Base-by-base conservation (phyloP, 1,140 invertebrate genomes). In the Drosophila bocki region DNA sequence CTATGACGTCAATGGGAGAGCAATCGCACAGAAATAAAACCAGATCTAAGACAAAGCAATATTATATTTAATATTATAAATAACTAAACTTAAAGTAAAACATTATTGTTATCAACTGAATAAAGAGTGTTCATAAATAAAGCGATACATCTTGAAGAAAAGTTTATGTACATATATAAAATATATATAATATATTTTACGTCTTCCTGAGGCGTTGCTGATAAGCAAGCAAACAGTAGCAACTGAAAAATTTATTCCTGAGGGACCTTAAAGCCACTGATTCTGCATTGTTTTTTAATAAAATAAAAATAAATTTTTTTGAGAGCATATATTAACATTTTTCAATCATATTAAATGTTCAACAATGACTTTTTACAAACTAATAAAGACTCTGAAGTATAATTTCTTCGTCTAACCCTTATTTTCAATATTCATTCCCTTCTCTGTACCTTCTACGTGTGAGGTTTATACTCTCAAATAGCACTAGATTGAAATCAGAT, bases 1-100 rank as follows among this genome's bases (percentile, higher is more conserved):
- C 32, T 13, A 29, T 54, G 69, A 75, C 71, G 71, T 48, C 7
- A 53, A 74, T 60, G 17, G 15, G 48, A 32, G 39, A 35, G 51
- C n/a, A 11, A 26, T 2, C 7, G 33, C 6, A 47, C 6, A 11
- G 6, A 29, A 54, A 22, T 33, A 67, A 62, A 61, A 39, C 15
- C 19, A 45, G 15, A 45, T 37, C 32, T 35, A 1, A 13, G 3
- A 11, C 35, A 54, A n/a, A 54, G 33, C 19, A 8, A 11, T 7
- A n/a, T 22, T 13, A 11, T 54, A 54, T 54, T 54, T 11, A 26
- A 29, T 29, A 29, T 5, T 29, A 29, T 0, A 29, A 29, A 29
- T 37, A 37, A 13, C 1, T 15, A 8, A 11, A 22, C 7, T 3
- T 15, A 9, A 29, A 15, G n/a, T 33, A 17, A 6, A 51, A 33